Conservation (phyloP, 2,797 vertebrate genomes). For the Euthynnus affinis region DNA sequence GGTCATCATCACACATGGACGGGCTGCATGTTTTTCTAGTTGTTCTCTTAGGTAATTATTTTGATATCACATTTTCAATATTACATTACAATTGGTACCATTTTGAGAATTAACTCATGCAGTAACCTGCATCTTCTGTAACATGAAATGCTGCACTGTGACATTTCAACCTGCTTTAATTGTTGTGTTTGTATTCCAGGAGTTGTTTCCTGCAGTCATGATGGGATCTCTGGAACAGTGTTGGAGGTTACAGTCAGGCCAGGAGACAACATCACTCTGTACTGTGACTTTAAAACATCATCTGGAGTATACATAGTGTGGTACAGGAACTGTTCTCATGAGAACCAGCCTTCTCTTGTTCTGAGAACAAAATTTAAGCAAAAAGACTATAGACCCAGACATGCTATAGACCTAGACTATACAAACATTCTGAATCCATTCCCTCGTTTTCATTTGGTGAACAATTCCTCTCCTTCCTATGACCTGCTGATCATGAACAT, state of each 20-base stretch:
- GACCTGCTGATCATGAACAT: slow-evolving; percentile 66
- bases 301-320: slow-evolving; percentile 32
- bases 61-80: not conserved
- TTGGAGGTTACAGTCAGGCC: slow-evolving; percentile 26
- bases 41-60: slow-evolving; percentile 34
- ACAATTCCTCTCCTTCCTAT: slow-evolving; percentile 49
- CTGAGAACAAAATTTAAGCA: not conserved
- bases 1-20: slow-evolving; percentile 15
- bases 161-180: not conserved
- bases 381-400: too few species aligned
- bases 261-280: slow-evolving; percentile 65
- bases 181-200: slow-evolving; percentile 32
- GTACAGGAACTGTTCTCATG: slow-evolving; percentile 69
- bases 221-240: slow-evolving; percentile 23
- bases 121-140: not conserved
- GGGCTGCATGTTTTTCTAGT: slow-evolving; percentile 6
- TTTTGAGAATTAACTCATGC: not conserved
- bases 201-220: slow-evolving; percentile 13
- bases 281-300: slow-evolving; percentile 50
- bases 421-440: not conserved
- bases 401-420: too few species aligned
- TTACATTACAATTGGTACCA: not conserved
- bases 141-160: not conserved
- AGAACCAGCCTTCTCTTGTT: slow-evolving; percentile 52
- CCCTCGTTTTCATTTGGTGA: slow-evolving; percentile 24